A percentile compares a stretch with the other conserved stretches of the same genome.
Conservation (phyloP, 2,888 invertebrate species). For the Agrotis puta region DNA sequence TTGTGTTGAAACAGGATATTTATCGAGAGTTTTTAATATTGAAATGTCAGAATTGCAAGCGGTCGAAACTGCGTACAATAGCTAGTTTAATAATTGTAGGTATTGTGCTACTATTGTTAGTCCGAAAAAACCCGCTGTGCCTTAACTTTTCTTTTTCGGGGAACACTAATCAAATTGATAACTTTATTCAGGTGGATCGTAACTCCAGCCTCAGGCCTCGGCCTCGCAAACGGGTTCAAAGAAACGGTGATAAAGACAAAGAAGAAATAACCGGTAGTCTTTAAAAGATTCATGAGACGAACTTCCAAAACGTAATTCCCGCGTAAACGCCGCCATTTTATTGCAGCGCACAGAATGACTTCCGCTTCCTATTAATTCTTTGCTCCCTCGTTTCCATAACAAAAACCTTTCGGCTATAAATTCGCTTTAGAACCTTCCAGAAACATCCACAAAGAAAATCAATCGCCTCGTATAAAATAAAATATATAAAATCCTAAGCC, state of each 20-base stretch:
- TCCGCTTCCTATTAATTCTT: slow-evolving; percentile 55
- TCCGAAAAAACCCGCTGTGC: too few relatives aligned
- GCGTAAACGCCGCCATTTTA: slow-evolving; percentile 46
- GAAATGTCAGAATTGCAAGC: too few relatives aligned
- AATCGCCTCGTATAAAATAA: slow-evolving; percentile 56
- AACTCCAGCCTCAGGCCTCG: not conserved
- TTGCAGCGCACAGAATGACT: slow-evolving; percentile 50
- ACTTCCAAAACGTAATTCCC: slow-evolving; percentile 22
- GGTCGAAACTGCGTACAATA: too few relatives aligned
- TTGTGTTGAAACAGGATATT: too few relatives aligned
- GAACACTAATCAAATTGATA: too few relatives aligned
- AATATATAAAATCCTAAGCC: slow-evolving; percentile 59
- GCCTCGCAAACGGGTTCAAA: not conserved
- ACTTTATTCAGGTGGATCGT: not conserved
- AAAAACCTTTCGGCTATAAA: slow-evolving; percentile 56
- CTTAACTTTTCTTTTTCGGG: too few relatives aligned
- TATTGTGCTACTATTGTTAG: too few relatives aligned
- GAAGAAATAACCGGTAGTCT: slow-evolving; percentile 5
- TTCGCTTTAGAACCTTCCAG: slow-evolving; percentile 59
- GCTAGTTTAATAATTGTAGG: too few relatives aligned
- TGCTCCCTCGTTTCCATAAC: slow-evolving; percentile 58
- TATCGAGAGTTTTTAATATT: too few relatives aligned
- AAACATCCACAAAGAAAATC: slow-evolving; percentile 62
- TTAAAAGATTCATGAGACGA: slow-evolving; percentile 4
- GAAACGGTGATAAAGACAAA: not conserved